Base-by-base conservation (phyloP, 2,888 invertebrate genomes). In the Alloplasta piceator region DNA sequence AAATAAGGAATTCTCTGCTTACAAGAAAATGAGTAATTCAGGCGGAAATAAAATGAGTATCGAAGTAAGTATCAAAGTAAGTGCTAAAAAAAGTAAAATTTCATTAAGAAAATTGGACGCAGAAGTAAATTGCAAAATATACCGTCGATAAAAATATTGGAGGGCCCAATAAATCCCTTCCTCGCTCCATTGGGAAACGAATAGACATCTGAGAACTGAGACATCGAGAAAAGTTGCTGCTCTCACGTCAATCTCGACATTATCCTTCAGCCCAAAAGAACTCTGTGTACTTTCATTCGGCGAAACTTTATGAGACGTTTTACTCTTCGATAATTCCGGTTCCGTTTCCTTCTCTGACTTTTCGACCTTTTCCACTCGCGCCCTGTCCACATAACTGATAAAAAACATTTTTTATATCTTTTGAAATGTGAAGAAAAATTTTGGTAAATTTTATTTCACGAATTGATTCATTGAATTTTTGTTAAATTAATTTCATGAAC, bases 121-220 rank as follows among this genome's bases (percentile, higher is more conserved):
- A n/a, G n/a, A 52, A 26, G 26, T 26, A 26, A 26, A 26, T 26
- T 26, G 26, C 14, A 16, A 39, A n/a, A 50, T 46, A 84, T 88
- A 97, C 98, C 98, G 95, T 90, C 98, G 97, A 88, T 97, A 97
- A 83, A 98, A 93, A 92, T 96, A 99, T 91, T 98, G 97, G 41
- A 99, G 93, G 10, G 98, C 98, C 99, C 99, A 99, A 92, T 97
- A 98, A 9, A 99, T 96, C 0, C 99, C 99, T 91, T 99, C 99
- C 91, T 99, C 99, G 90, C 98, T 96, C 99, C 99, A 99, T 89
- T 98, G 98, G 0, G 98, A 95, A 80, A 98, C 97, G 90, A 99
- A 98, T 10, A 99, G 94, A 91, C 99, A 99, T 68, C 99, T 94
- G 72, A 99, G 92, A 0, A 99, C 98, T 2, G 98, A 98, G 0